These are phyloP conservation scores for Poecile montanus DNA, from an alignment of 2,797 vertebrate genomes.

Conservation along the genomic window DNA sequence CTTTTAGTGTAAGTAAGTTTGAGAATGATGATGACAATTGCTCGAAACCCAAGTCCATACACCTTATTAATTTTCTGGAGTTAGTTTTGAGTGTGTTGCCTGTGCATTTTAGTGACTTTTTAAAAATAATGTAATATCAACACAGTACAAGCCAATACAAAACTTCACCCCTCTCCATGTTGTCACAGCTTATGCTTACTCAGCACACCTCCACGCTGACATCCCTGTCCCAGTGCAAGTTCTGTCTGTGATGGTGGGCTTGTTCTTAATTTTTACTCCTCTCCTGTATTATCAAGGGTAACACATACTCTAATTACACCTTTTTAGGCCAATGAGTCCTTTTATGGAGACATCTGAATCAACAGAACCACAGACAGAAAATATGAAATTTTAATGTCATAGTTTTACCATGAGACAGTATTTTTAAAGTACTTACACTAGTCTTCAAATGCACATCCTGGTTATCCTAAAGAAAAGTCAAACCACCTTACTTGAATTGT, in stretches of 20 bases:
- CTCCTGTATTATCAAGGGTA: background rate
- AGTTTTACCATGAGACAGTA: background rate
- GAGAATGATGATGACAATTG: background rate
- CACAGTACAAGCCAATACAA: background rate
- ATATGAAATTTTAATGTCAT: background rate
- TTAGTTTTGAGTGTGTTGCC: background rate
- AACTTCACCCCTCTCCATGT: background rate
- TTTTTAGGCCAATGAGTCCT: background rate
- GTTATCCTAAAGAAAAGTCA: background rate
- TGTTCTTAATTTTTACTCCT: background rate
- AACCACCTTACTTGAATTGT: background rate
- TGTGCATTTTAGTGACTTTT: rapidly evolving
- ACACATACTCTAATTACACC: background rate
- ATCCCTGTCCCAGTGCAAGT: background rate
- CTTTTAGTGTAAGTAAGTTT: background rate
- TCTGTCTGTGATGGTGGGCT: background rate
- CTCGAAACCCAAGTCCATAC: background rate
- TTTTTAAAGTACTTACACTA: background rate
- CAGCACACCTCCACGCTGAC: background rate
- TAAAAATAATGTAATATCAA: background rate
- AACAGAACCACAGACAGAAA: background rate
- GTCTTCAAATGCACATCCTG: background rate
- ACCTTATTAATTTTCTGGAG: background rate
- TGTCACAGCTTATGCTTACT: background rate
- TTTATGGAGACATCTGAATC: background rate